Base-by-base conservation (phyloP, 2,113 vertebrate species). In the Poicephalus gulielmi region DNA sequence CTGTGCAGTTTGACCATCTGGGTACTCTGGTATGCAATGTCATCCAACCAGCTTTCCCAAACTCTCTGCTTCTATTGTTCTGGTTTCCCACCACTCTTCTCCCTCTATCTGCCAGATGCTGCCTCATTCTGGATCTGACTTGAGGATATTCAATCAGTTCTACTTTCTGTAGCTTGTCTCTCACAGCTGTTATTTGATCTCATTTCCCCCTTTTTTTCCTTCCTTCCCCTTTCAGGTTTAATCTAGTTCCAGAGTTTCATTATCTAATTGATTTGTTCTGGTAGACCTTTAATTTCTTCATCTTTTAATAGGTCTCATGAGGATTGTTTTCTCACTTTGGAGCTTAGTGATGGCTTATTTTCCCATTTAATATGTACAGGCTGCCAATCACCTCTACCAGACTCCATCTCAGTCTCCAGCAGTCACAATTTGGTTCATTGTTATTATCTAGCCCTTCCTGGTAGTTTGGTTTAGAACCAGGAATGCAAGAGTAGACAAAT, bases 201-300 rank as follows among this genome's bases (percentile, higher is more conserved):
- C n/a, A 68, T 41, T 90, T 57, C 41, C 31, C 64, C 27, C 31
- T 3, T 64, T 77, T 50, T 62, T 59, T 5, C 41, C 30, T 47
- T 77, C n/a, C 33, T 77, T 20, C 33, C 46, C 17, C n/a, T 50
- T 64, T 76, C 37, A 60, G 79, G 90, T 96, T 96, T 95, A 83
- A 93, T 95, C 76, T 96, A 68, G 60, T 88, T 94, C 76, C 88
- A 90, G 74, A 52, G 35, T 92, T 96, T 86, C 69, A 50, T 96
- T 95, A 90, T 78, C n/a, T 78, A 93, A 96, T 95, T 91, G 78
- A 92, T 96, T 96, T 86, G 73, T 88, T 92, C 83, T 2, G 9
- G 64, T 79, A 92, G 87, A 84, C 39, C 8, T 81, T 92, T 94
- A 86, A 90, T 83, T 90, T 93, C 79, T 93, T 86, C 22, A 9